phyloP scores from a whole-genome alignment of 2,888 invertebrate genomes.

The Chymomyza procnemis region DNA sequence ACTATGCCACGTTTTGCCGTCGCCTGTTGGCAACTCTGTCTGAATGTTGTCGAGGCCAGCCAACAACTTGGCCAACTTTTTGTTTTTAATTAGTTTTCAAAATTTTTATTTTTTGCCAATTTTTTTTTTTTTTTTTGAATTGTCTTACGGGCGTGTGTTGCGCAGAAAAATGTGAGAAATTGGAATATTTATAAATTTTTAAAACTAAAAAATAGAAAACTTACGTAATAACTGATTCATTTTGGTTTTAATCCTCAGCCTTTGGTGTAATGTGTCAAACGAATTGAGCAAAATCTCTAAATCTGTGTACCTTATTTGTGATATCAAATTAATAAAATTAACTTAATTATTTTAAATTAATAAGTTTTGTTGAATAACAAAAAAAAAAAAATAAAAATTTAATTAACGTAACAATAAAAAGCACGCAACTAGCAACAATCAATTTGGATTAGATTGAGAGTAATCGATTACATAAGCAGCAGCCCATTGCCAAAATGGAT shows the following conservation, averaged over 20 bases:
- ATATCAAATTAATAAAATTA: conserved; percentile 48
- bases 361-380: conserved; percentile 40
- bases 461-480: conserved; percentile 48
- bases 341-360: conserved; percentile 26
- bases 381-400: conserved; percentile 24
- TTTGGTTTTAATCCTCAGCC: conserved; percentile 31
- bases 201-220: neutral
- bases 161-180: conserved; percentile 43
- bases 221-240: neutral
- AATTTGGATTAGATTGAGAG: conserved; percentile 22
- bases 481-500: conserved; percentile 49
- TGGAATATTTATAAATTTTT: neutral
- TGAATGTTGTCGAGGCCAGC: conserved; percentile 73
- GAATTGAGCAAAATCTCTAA: conserved; percentile 45
- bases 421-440: conserved; percentile 14
- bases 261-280: conserved; percentile 51
- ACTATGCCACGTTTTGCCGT: conserved; percentile 55
- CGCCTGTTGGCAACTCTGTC: conserved; percentile 71
- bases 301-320: conserved; percentile 74
- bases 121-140: neutral
- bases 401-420: conserved; percentile 15
- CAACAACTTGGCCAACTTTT: conserved; percentile 33
- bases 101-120: conserved; percentile 6
- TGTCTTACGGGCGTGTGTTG: conserved; percentile 63
- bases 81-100: conserved; percentile 27